Conservation (phyloP, 1,140 invertebrate species). For the Trichoplusia ni region DNA sequence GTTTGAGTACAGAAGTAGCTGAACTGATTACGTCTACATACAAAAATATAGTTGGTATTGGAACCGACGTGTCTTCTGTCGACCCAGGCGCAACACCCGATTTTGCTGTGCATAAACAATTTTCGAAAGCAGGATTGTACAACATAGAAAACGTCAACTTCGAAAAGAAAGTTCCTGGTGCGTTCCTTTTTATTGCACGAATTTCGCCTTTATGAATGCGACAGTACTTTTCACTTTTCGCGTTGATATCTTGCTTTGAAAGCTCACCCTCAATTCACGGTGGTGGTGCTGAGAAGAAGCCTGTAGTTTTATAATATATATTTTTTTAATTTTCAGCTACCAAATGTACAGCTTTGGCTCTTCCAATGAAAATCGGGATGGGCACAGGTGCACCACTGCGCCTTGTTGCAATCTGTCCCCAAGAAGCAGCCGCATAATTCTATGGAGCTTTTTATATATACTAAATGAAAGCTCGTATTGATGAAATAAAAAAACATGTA, state of each 20-base stretch:
- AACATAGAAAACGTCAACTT: constrained; percentile 85
- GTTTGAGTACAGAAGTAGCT: constrained; percentile 82
- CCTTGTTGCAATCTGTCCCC: constrained; percentile 74
- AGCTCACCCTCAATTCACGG: too few relatives aligned
- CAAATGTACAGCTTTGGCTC: constrained; percentile 81
- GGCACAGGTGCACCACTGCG: constrained; percentile 83
- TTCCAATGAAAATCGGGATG: constrained; percentile 84
- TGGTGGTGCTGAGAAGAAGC: too few relatives aligned
- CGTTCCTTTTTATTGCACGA: neutral
- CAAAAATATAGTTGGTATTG: constrained; percentile 84
- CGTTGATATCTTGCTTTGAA: too few relatives aligned
- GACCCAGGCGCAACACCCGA: constrained; percentile 80
- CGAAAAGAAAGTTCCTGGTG: constrained; percentile 74
- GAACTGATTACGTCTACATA: constrained; percentile 83
- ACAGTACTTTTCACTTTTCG: too few relatives aligned
- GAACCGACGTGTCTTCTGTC: constrained; percentile 84
- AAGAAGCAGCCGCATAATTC: too few relatives aligned
- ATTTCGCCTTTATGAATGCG: neutral
- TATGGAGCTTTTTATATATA: too few relatives aligned
- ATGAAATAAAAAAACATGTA: too few relatives aligned
- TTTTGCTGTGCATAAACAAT: constrained; percentile 64
- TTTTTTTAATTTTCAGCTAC: constrained; percentile 79
- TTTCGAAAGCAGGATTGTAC: constrained; percentile 80
- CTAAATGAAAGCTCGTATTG: too few relatives aligned
- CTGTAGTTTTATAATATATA: constrained; percentile 13